Evolutionary conservation across 2,888 invertebrate species (phyloP).

Genomic region (Tholera decimalis): DNA sequence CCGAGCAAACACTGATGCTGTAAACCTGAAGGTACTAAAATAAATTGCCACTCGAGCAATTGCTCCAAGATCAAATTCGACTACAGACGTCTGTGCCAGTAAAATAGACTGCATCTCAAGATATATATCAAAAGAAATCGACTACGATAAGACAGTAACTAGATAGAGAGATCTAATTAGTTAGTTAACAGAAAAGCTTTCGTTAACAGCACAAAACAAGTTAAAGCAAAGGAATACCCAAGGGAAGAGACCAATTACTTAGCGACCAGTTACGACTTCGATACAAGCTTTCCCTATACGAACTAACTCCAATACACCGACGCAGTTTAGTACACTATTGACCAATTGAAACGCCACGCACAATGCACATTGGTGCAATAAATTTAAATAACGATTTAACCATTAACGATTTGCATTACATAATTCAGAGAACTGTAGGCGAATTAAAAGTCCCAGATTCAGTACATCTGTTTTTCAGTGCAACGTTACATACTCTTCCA

Average conservation of each 20-base stretch:
- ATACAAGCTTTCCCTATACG: slow-evolving; percentile 75
- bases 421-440: slow-evolving; percentile 8
- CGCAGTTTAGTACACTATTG: slow-evolving; percentile 57
- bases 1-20: slow-evolving; percentile 38
- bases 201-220: slow-evolving; percentile 77
- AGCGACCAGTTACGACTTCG: slow-evolving; percentile 78
- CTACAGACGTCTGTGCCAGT: not conserved
- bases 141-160: slow-evolving; percentile 46
- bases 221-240: slow-evolving; percentile 71
- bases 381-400: slow-evolving; percentile 17
- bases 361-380: slow-evolving; percentile 3
- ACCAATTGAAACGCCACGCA: slow-evolving; percentile 50
- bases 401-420: slow-evolving; percentile 1
- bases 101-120: slow-evolving; percentile 25
- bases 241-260: slow-evolving; percentile 85
- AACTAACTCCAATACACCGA: slow-evolving; percentile 53
- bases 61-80: slow-evolving; percentile 14
- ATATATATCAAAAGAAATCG: slow-evolving; percentile 37
- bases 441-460: slow-evolving; percentile 19
- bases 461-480: slow-evolving; percentile 27
- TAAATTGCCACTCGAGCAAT: slow-evolving; percentile 21
- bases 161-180: slow-evolving; percentile 78
- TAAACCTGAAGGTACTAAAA: slow-evolving; percentile 23
- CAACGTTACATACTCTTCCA: slow-evolving; percentile 27
- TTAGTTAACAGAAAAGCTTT: slow-evolving; percentile 75